These are phyloP conservation scores for Cyclargus thomasi DNA, from an alignment of 1,140 invertebrate species.

Conservation along the genomic window DNA sequence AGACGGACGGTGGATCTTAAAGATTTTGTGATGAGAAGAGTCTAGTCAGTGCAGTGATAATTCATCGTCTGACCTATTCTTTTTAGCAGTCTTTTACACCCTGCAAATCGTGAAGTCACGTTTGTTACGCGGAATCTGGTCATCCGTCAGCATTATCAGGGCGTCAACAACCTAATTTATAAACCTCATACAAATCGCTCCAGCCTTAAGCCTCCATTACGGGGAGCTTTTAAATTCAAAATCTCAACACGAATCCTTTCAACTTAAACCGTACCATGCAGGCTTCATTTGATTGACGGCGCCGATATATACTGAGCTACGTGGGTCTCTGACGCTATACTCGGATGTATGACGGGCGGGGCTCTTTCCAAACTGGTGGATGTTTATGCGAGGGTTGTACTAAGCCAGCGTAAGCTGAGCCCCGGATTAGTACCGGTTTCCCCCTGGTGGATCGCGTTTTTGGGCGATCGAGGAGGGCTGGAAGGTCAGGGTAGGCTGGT, in stretches of 20 bases:
- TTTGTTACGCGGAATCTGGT: neutral
- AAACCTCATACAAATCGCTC: neutral
- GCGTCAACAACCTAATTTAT: constrained; percentile 1
- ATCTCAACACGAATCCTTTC: constrained; percentile 49
- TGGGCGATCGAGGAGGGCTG: constrained; percentile 25
- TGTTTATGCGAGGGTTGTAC: constrained; percentile 40
- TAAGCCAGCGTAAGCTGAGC: constrained; percentile 36
- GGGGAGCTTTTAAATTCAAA: constrained; percentile 34
- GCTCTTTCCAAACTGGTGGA: constrained; percentile 36
- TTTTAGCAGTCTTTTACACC: too few relatives aligned
- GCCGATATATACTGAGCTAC: constrained; percentile 37
- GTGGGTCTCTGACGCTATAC: constrained; percentile 20
- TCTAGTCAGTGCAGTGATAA: too few relatives aligned
- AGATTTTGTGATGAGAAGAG: too few relatives aligned
- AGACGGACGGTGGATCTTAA: too few relatives aligned
- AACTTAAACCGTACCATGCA: constrained; percentile 45
- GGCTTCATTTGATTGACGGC: constrained; percentile 48
- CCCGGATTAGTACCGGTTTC: constrained; percentile 24
- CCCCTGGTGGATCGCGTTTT: constrained; percentile 23
- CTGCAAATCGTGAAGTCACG: too few relatives aligned
- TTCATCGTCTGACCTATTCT: too few relatives aligned
- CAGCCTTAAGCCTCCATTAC: constrained; percentile 24
- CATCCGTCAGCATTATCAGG: neutral
- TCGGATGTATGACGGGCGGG: constrained; percentile 24
- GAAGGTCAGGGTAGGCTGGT: constrained; percentile 35